Base-by-base conservation (phyloP, 1,140 invertebrate species). In the Protaetia brevitarsis region DNA sequence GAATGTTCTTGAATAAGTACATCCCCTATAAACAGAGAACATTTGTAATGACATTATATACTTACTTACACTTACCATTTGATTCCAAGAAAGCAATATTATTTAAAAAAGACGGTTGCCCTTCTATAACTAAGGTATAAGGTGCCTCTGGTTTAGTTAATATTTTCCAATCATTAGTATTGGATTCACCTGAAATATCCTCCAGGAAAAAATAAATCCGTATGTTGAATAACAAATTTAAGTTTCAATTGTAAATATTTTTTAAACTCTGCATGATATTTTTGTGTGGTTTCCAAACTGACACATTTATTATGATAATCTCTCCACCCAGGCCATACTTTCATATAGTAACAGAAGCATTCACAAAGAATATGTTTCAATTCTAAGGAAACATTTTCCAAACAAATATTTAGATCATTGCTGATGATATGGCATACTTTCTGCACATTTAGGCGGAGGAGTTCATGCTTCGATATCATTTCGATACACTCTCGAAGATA, bases 331-430 rank as follows among this genome's bases (percentile, higher is more conserved):
- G 60, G 31, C 60, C 60, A 62, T 6, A 34, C n/a, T 36, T 36
- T 62, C 31, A 62, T 62, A n/a, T 34, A 62, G 23, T 62, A 62
- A 23, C 60, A 62, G 5, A 62, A 62, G 21, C 29, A 62, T 62
- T 62, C 60, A 11, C 27, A 29, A 0, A 62, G 31, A n/a, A 16
- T 11, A 37, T 10, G 23, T 34, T 36, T 62, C 5, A 62, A 34
- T 21, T 11, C 11, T 6, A 11, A 21, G 2, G 60, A 36, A 11
- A 36, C 7, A 36, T 62, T 23, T 10, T 13, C 36, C 27, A 62
- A 5, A 1, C 13, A 11, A 16, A 62, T 62, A 8, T 21, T 62
- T 10, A 62, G 31, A 59, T 51, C 41, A 23, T 23, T 1, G 7
- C 2, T 23, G n/a, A 51, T 51, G 26, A 51, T 51, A 23, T 51